Conservation (phyloP, 2,888 invertebrate genomes). For the Cinara cedri region DNA sequence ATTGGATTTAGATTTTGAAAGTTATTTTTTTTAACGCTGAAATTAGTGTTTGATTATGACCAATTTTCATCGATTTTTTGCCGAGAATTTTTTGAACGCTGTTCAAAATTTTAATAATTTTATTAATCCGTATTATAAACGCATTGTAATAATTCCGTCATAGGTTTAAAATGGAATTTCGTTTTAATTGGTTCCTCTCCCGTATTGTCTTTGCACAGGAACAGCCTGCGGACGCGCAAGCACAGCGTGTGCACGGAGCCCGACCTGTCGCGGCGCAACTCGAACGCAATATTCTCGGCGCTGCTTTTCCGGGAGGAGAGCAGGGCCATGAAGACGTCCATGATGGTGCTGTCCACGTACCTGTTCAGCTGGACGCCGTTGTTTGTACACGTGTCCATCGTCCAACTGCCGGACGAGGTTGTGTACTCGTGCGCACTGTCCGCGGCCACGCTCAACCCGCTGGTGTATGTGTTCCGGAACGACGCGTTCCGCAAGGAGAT, state of each 20-base stretch:
- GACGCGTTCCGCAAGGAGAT: constrained; percentile 60
- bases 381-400: constrained; percentile 60
- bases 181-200: too few relatives aligned
- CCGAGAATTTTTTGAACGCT: too few relatives aligned
- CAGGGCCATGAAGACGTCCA: constrained; percentile 65
- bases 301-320: constrained; percentile 66
- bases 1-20: too few relatives aligned
- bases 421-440: constrained; percentile 60
- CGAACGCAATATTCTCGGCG: constrained; percentile 64
- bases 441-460: constrained; percentile 65
- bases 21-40: too few relatives aligned
- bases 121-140: too few relatives aligned
- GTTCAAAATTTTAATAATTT: too few relatives aligned
- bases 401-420: constrained; percentile 62
- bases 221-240: constrained; percentile 65
- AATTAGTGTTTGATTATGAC: too few relatives aligned
- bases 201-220: constrained; percentile 59
- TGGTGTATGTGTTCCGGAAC: constrained; percentile 66
- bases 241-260: constrained; percentile 63
- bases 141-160: background rate
- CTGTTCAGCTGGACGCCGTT: constrained; percentile 66
- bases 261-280: constrained; percentile 60
- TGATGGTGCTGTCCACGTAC: constrained; percentile 65
- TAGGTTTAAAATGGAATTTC: background rate
- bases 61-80: too few relatives aligned